Evolutionary conservation across 2,888 invertebrate genomes (phyloP), one percentile per base, ranked within the genome.

Genomic region (Drosophila greeni): DNA sequence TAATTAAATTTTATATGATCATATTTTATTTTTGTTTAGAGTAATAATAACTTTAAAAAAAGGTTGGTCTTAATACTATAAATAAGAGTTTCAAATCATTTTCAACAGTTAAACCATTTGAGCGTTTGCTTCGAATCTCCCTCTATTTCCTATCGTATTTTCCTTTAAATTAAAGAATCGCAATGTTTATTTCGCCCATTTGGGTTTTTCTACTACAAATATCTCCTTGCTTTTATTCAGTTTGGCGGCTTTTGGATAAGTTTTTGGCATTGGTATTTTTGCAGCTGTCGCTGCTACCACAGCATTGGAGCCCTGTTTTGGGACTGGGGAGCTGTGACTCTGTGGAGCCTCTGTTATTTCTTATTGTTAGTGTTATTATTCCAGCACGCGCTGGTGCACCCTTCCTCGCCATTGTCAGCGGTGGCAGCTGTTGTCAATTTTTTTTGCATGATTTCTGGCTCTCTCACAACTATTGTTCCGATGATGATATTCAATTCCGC

Each of bases 231-330:
- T 47, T 47, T 20, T 47, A 8, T 47, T 47, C 53, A 31, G 53
- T 51, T 74, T 72, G 64, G 62, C 52, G 64, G 64, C 64, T 72
- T 71, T 74, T 58, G 57, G 48, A 42, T 59, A 56, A 58, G 34
- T 60, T 68, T 71, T 58, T 60, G 52, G 39, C 53, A 39, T 49
- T 58, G 66, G 37, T 74, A 67, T 73, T 61, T 72, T 61, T 64
- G 65, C 73, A 75, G 75, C 73, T 77, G 73, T 60, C 66, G 62
- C 66, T 58, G 55, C 42, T 36, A 45, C 42, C 55, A 59, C 43
- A 34, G 14, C 9, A 40, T 29, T 31, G 26, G 37, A 33, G 34
- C 52, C 31, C 45, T 12, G 11, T 49, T 24, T 18, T 8, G 12
- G 14, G 20, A 29, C n/a, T 26, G 33, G 40, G 31, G 9, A 37